Evolutionary conservation across 2,888 invertebrate genomes (phyloP).

Genomic region (Tiliacea citrago): DNA sequence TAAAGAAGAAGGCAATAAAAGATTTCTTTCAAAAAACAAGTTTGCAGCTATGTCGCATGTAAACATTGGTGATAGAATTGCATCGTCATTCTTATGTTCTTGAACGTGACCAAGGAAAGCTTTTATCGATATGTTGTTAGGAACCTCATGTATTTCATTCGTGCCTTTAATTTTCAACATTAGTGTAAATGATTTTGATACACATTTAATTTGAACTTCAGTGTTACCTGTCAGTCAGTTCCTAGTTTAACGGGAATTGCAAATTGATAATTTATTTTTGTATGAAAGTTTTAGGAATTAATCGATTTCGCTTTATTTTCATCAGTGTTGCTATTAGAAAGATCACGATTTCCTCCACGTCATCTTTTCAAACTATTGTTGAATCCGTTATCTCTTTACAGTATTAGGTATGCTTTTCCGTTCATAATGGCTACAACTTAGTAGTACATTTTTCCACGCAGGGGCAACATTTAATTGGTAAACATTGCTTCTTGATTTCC

Average conservation of each 20-base stretch:
- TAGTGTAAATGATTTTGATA: neutral
- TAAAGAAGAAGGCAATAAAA: neutral
- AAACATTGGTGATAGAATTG: constrained; percentile 18
- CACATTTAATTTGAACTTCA: constrained; percentile 9
- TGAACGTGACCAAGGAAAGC: constrained; percentile 29
- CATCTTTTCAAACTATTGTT: neutral
- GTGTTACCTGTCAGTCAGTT: constrained; percentile 7
- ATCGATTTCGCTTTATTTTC: constrained; percentile 4
- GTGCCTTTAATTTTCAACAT: neutral
- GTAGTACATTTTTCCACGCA: neutral
- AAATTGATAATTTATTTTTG: neutral
- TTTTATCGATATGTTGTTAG: constrained; percentile 13
- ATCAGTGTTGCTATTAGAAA: constrained; percentile 6
- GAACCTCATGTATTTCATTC: neutral
- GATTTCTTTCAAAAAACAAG: neutral
- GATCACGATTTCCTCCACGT: constrained; percentile 5
- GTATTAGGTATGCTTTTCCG: neutral
- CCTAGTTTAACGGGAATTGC: constrained; percentile 2
- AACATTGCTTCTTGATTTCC: neutral
- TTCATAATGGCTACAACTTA: neutral
- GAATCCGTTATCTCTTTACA: neutral
- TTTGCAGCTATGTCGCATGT: neutral
- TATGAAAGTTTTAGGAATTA: neutral
- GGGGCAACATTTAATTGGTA: neutral
- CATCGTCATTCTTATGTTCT: constrained; percentile 22